Percentiles rank a stretch among this genome's conserved stretches.
These are phyloP conservation scores for Oedothorax gibbosus DNA, from an alignment of 1,140 invertebrate species.

Conservation along the genomic window DNA sequence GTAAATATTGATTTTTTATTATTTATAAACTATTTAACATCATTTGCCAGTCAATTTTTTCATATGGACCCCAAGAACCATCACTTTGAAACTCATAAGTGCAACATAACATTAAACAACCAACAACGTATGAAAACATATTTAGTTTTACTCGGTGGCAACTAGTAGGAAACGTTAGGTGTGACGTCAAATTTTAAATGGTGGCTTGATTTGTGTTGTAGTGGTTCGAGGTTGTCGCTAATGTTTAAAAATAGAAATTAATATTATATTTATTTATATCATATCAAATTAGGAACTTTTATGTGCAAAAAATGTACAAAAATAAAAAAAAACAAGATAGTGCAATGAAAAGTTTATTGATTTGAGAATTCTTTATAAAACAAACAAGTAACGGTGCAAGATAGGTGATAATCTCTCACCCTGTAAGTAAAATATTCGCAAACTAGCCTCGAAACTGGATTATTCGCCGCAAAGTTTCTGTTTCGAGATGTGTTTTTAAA, in stretches of 20 bases:
- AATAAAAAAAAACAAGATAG: too few species aligned
- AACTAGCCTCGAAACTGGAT: conserved; percentile 60
- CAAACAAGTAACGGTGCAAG: background rate
- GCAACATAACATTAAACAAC: too few species aligned
- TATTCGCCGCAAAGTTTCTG: conserved; percentile 24
- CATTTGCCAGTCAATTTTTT: too few species aligned
- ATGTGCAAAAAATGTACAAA: too few species aligned
- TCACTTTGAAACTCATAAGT: too few species aligned
- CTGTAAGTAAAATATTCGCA: conserved; percentile 50
- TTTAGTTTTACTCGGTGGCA: too few species aligned
- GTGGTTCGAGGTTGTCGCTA: conserved; percentile 56
- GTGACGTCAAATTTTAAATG: conserved; percentile 51
- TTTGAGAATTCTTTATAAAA: background rate
- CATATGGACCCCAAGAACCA: too few species aligned
- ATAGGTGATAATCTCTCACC: conserved; percentile 32
- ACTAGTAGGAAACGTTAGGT: too few species aligned
- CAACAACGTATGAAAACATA: too few species aligned
- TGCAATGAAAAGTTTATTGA: too few species aligned
- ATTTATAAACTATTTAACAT: too few species aligned
- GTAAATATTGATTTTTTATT: too few species aligned
- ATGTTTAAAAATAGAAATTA: background rate
- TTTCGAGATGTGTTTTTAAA: background rate
- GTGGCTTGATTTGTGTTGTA: conserved; percentile 40
- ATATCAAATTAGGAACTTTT: background rate
- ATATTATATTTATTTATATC: conserved; percentile 5